A percentile compares a stretch with the other conserved stretches of the same genome.
phyloP scores from a whole-genome alignment of 2,888 invertebrate species.

The Tachina fera region DNA sequence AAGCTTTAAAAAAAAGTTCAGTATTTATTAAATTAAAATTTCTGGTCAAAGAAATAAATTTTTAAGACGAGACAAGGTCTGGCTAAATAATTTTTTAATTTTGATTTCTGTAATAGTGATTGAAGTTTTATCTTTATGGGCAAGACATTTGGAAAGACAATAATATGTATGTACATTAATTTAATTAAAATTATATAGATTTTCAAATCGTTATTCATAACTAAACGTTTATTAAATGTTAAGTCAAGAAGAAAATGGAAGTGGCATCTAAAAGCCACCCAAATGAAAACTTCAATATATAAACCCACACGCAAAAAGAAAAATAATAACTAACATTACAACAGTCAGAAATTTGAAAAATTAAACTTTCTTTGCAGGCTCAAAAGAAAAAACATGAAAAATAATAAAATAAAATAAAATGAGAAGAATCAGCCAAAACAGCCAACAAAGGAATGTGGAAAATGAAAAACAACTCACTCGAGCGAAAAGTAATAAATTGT shows the following conservation, averaged over 20 bases:
- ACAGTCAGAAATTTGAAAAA: slow-evolving; percentile 30
- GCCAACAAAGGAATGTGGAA: slow-evolving; percentile 12
- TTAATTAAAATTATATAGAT: neutral
- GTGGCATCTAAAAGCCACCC: slow-evolving; percentile 21
- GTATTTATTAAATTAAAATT: neutral
- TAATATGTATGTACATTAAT: neutral
- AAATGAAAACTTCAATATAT: neutral
- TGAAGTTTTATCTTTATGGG: no score
- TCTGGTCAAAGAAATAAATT: neutral
- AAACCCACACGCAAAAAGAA: neutral
- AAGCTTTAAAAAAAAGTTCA: no score
- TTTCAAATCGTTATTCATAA: neutral
- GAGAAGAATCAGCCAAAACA: neutral
- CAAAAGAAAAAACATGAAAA: no score
- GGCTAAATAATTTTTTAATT: neutral
- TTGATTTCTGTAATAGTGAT: neutral
- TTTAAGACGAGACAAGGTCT: neutral
- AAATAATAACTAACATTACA: neutral
- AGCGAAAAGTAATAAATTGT: slow-evolving; percentile 73
- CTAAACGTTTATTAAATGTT: neutral
- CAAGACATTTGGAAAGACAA: no score
- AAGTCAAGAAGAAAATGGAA: slow-evolving; percentile 11
- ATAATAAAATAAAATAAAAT: slow-evolving; percentile 15
- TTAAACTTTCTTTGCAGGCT: neutral
- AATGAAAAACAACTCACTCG: slow-evolving; percentile 64